These are phyloP conservation scores for Gorsachius magnificus DNA, from an alignment of 2,797 vertebrate genomes.

Conservation along the genomic window DNA sequence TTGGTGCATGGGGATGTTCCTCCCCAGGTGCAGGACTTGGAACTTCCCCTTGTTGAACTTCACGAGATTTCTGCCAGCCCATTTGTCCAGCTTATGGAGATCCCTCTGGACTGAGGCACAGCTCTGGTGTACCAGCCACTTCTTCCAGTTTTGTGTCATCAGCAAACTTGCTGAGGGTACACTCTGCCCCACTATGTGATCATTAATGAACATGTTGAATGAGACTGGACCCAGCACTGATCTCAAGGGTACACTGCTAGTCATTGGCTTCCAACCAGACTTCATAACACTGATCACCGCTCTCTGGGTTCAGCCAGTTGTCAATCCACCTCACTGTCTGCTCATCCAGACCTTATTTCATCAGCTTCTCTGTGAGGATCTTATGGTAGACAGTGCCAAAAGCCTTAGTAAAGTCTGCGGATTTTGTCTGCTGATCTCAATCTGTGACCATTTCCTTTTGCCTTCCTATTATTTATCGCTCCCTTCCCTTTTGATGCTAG, in stretches of 20 bases:
- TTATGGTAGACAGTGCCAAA: not conserved
- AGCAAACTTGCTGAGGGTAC: not conserved
- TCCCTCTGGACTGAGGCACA: not conserved
- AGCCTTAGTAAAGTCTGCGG: not conserved
- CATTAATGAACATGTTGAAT: not conserved
- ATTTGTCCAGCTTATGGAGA: not conserved
- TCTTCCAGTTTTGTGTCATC: not conserved
- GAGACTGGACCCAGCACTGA: not conserved
- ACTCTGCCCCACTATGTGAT: not conserved
- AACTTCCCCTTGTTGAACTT: not conserved
- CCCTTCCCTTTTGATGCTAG: not conserved
- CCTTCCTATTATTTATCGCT: not conserved
- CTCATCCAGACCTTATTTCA: not conserved
- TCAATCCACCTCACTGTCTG: not conserved
- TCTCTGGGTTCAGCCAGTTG: not conserved
- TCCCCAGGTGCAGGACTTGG: not conserved
- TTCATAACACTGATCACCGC: not conserved
- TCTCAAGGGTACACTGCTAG: not conserved
- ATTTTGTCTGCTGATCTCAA: not conserved
- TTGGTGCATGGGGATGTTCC: not conserved
- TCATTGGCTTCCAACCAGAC: not conserved
- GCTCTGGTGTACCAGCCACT: not conserved
- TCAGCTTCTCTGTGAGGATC: not conserved
- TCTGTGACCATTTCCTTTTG: not conserved
- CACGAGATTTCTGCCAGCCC: not conserved